These are phyloP conservation scores for Drosophila atripex DNA, from an alignment of 2,888 invertebrate species.

Conservation along the genomic window DNA sequence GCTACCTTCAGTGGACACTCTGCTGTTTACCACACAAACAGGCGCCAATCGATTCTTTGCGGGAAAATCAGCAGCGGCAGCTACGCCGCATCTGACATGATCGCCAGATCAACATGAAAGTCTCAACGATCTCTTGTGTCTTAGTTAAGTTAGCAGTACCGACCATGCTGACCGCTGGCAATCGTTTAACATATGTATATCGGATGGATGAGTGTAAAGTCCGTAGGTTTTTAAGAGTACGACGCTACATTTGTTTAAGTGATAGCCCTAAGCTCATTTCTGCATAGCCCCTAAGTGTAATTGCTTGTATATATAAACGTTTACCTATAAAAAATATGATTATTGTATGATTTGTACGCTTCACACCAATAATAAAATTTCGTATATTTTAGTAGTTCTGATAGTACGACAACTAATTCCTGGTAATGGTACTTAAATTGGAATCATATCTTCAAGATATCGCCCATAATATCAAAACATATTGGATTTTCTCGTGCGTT, in stretches of 20 bases:
- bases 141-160: slow-evolving; percentile 73
- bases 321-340: slow-evolving; percentile 35
- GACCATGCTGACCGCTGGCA: slow-evolving; percentile 57
- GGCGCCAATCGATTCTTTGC: slow-evolving; percentile 71
- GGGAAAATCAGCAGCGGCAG: slow-evolving; percentile 51
- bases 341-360: slow-evolving; percentile 62
- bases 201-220: slow-evolving; percentile 55
- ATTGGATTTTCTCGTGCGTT: neutral
- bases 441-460: neutral
- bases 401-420: neutral
- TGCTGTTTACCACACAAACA: slow-evolving; percentile 76
- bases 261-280: slow-evolving; percentile 64
- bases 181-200: slow-evolving; percentile 36
- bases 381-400: slow-evolving; percentile 51
- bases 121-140: slow-evolving; percentile 78
- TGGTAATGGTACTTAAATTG: neutral
- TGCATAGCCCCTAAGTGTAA: slow-evolving; percentile 57
- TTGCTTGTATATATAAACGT: slow-evolving; percentile 52
- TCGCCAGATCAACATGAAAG: slow-evolving; percentile 51
- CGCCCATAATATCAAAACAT: slow-evolving; percentile 1
- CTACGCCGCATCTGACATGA: slow-evolving; percentile 69
- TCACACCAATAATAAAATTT: slow-evolving; percentile 69
- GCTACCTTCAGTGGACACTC: slow-evolving; percentile 83
- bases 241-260: slow-evolving; percentile 72
- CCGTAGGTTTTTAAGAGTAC: slow-evolving; percentile 59